Evolutionary conservation across 2,113 vertebrate genomes (phyloP), one percentile per base, ranked within the genome.

Genomic region (Psophia crepitans): DNA sequence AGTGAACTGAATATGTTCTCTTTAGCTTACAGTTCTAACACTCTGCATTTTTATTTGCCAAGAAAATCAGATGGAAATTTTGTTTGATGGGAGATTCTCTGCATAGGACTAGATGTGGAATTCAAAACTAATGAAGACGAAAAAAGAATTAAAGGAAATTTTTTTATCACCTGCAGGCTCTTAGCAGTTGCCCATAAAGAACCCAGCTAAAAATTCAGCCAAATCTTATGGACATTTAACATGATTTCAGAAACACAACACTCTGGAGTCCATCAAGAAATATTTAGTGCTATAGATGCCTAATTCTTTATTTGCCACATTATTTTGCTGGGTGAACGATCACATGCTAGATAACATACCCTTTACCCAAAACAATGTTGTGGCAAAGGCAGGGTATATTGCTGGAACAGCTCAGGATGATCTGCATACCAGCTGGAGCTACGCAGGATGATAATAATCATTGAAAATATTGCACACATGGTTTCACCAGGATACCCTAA

Each of bases 401-500:
- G 70, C 63, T 83, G 85, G 68, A 95, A 88, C n/a, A 68, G 88
- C 68, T 75, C 96, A 86, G 70, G 83, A 78, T 20, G 49, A 90
- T 93, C 95, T 96, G 92, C 68, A 68, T 95, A 74, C 71, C 96
- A 96, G 93, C 93, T 97, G 96, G 74, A 93, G 82, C 37, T 33
- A 95, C 54, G 70, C 92, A 92, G 84, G 90, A 94, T 95, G 94
- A 96, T 49, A 96, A 90, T 66, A 93, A 87, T 94, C 89, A 87
- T 0, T n/a, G 84, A 80, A 95, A 94, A 86, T 93, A 94, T 58
- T 94, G 91, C 93, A 97, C 96, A 97, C 94, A 93, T 95, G 89
- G 93, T 92, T 94, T 88, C 90, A 85, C 66, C 75, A 81, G 73
- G 60, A 76, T 56, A 85, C 39, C 24, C 79, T 90, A 96, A 95